Percentiles rank a stretch among this genome's conserved stretches.
phyloP scores from a whole-genome alignment of 2,888 invertebrate genomes.

The Latrodectus elegans region DNA sequence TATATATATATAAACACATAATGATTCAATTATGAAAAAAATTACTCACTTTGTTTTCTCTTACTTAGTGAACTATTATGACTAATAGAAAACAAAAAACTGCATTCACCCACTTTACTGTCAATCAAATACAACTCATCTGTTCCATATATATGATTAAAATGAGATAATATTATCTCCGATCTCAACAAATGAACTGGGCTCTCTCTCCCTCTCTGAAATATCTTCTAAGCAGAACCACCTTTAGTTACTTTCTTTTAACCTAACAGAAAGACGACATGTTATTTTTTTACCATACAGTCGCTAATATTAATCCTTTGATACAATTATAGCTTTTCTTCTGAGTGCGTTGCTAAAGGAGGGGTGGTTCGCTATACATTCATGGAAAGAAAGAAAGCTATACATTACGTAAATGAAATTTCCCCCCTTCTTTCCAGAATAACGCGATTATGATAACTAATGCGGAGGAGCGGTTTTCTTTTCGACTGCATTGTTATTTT shows the following conservation, averaged over 20 bases:
- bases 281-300: slow-evolving; percentile 23
- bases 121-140: no score
- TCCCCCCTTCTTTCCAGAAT: slow-evolving; percentile 12
- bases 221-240: neutral
- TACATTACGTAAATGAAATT: slow-evolving; percentile 63
- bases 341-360: slow-evolving; percentile 33
- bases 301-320: slow-evolving; percentile 56
- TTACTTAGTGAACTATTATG: no score
- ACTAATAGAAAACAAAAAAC: no score
- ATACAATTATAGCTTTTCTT: slow-evolving; percentile 43
- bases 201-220: neutral
- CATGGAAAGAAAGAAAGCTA: neutral
- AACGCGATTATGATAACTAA: slow-evolving; percentile 63
- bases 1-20: no score
- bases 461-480: slow-evolving; percentile 26
- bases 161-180: neutral
- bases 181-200: slow-evolving; percentile 41
- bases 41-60: no score
- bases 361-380: neutral
- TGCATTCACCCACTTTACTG: no score
- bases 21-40: no score
- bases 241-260: slow-evolving; percentile 10
- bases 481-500: slow-evolving; percentile 7
- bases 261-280: neutral
- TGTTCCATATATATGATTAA: no score